A percentile compares a stretch with the other conserved stretches of the same genome.
Evolutionary conservation across 2,113 vertebrate species (phyloP).

Genomic region (Cephalopholis sonnerati): DNA sequence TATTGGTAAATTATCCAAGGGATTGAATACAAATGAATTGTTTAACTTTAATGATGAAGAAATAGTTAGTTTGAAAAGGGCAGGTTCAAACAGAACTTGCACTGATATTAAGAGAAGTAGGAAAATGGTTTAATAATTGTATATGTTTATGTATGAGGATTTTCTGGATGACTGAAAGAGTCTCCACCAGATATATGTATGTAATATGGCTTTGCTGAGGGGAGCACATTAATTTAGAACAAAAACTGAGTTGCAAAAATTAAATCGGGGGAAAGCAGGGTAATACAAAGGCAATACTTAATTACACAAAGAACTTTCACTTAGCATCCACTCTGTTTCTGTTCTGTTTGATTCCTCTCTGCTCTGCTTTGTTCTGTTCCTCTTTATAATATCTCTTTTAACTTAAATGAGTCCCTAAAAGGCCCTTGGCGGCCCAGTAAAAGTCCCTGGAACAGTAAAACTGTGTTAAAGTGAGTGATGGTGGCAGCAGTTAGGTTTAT

Average conservation of each 20-base stretch:
- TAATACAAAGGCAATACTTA: not conserved
- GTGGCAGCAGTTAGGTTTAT: slow-evolving; percentile 59
- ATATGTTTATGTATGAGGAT: not conserved
- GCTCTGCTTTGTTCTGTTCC: not conserved
- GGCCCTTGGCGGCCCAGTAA: slow-evolving; percentile 39
- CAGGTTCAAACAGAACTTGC: not conserved
- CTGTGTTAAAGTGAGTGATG: slow-evolving; percentile 63
- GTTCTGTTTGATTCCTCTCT: slow-evolving; percentile 6
- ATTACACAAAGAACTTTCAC: slow-evolving; percentile 20
- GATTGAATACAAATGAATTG: too few relatives aligned
- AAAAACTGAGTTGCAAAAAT: not conserved
- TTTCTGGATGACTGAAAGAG: not conserved
- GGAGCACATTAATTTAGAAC: not conserved
- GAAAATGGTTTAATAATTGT: not conserved
- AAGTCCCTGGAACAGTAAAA: slow-evolving; percentile 53
- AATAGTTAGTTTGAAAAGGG: not conserved
- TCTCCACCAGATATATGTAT: not conserved
- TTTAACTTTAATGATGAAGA: not conserved
- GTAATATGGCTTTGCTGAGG: too few relatives aligned
- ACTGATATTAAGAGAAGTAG: not conserved
- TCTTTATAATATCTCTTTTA: slow-evolving; percentile 45
- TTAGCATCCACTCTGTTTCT: not conserved
- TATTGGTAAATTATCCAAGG: too few relatives aligned
- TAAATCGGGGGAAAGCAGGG: not conserved
- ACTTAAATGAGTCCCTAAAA: slow-evolving; percentile 50